These are phyloP conservation scores for Danio kyathit DNA, from an alignment of 2,797 vertebrate genomes.

Conservation along the genomic window DNA sequence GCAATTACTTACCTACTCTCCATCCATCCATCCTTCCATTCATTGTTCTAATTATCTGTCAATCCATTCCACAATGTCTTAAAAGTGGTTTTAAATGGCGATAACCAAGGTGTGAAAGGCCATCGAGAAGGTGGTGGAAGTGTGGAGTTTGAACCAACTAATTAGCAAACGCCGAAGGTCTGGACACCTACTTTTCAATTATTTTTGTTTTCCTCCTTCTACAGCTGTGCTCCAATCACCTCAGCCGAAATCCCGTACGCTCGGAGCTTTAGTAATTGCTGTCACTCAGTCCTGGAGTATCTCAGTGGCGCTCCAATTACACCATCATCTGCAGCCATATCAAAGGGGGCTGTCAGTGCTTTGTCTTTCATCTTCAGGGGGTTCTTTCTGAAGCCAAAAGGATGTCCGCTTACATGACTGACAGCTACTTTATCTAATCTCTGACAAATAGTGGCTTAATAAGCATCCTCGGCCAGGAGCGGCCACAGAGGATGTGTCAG, in stretches of 20 bases:
- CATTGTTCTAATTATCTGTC: too few relatives aligned
- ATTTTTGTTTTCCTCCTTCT: background rate
- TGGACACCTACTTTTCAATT: background rate
- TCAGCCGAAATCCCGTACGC: too few relatives aligned
- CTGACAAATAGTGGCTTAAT: conserved; percentile 78
- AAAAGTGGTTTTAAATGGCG: background rate
- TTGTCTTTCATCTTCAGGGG: conserved; percentile 53
- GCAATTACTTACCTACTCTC: too few relatives aligned
- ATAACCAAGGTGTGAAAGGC: background rate
- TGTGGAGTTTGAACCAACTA: background rate
- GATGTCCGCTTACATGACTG: conserved; percentile 57
- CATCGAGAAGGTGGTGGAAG: background rate
- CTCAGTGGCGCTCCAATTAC: conserved; percentile 54
- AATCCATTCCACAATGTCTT: too few relatives aligned
- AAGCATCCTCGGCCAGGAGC: conserved; percentile 83
- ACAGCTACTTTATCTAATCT: conserved; percentile 66
- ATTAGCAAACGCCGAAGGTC: too few relatives aligned
- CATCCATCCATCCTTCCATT: too few relatives aligned
- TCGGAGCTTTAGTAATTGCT: conserved; percentile 27
- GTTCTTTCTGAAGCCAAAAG: conserved; percentile 44
- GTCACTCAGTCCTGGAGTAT: conserved; percentile 36
- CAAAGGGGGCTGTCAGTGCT: conserved; percentile 57
- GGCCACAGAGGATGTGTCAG: conserved; percentile 80
- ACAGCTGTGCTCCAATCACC: background rate
- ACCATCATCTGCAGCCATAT: conserved; percentile 57